Conservation (phyloP, 2,113 vertebrate species). For the Microcebus tavaratra region DNA sequence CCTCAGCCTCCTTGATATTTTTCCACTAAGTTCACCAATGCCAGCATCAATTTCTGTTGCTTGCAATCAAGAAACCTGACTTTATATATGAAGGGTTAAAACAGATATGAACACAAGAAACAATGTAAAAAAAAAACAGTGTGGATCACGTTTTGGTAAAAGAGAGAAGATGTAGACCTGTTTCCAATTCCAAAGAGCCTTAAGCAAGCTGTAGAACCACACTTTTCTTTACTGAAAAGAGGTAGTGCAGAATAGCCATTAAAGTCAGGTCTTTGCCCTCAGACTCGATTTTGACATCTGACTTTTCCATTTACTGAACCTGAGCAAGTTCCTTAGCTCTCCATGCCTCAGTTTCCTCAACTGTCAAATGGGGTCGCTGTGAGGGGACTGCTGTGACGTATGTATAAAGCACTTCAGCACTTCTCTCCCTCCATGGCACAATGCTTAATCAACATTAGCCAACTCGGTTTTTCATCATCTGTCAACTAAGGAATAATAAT, state of each 20-base stretch:
- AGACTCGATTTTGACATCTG: not conserved
- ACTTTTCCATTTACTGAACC: not conserved
- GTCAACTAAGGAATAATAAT: slow-evolving; percentile 14
- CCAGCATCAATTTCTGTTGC: not conserved
- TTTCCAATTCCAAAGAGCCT: not conserved
- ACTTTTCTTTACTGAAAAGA: not conserved
- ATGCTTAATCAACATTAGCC: not conserved
- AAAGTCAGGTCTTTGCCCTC: not conserved
- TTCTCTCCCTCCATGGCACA: not conserved
- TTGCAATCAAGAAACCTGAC: not conserved
- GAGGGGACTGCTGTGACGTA: not conserved
- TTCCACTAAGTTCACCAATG: not conserved
- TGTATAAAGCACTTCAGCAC: too few species aligned
- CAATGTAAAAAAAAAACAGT: too few species aligned
- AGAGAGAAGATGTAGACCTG: not conserved
- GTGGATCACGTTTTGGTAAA: not conserved
- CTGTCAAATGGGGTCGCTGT: not conserved
- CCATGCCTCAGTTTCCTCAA: not conserved
- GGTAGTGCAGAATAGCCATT: not conserved
- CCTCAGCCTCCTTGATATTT: not conserved
- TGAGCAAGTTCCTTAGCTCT: not conserved
- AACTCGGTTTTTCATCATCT: not conserved
- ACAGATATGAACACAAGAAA: not conserved
- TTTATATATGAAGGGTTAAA: not conserved
- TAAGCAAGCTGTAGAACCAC: not conserved